These are phyloP conservation scores for Patiria pectinifera DNA, from an alignment of 53 echinoderm and acorn worm genomes.

Conservation along the genomic window DNA sequence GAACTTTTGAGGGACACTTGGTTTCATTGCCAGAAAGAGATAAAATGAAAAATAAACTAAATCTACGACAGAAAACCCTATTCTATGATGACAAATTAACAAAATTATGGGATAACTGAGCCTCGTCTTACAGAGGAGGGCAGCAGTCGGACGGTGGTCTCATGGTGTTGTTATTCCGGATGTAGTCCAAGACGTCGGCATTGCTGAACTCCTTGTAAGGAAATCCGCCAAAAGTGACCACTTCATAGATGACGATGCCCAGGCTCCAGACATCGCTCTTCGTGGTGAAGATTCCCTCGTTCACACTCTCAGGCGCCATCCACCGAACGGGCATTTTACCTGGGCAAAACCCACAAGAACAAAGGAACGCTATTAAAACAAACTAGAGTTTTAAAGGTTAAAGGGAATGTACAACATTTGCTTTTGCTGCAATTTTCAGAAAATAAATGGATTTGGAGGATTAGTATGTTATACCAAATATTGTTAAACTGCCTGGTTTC, in stretches of 20 bases:
- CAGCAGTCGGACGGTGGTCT: conserved; percentile 78
- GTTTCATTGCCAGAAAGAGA: too few relatives aligned
- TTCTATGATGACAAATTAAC: background rate
- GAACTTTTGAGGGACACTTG: too few relatives aligned
- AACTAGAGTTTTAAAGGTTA: background rate
- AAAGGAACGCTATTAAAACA: too few relatives aligned
- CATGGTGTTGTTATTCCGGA: conserved; percentile 79
- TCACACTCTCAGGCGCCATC: conserved; percentile 97
- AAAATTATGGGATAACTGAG: background rate
- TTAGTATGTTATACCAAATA: too few relatives aligned
- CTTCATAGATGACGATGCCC: conserved; percentile 90
- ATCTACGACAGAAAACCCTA: too few relatives aligned
- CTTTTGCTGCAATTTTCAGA: too few relatives aligned
- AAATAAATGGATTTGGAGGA: too few relatives aligned
- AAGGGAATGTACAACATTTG: too few relatives aligned
- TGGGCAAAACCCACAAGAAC: background rate
- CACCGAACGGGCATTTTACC: conserved; percentile 89
- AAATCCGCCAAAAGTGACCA: conserved; percentile 93
- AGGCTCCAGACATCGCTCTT: conserved; percentile 94
- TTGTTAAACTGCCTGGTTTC: too few relatives aligned
- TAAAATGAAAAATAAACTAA: too few relatives aligned
- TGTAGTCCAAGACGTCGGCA: conserved; percentile 81
- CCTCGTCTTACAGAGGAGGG: conserved; percentile 77
- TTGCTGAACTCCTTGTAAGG: conserved; percentile 90
- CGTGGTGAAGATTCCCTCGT: conserved; percentile 88